These are phyloP conservation scores for Encarsia formosa DNA, from an alignment of 2,888 invertebrate genomes.

Conservation along the genomic window DNA sequence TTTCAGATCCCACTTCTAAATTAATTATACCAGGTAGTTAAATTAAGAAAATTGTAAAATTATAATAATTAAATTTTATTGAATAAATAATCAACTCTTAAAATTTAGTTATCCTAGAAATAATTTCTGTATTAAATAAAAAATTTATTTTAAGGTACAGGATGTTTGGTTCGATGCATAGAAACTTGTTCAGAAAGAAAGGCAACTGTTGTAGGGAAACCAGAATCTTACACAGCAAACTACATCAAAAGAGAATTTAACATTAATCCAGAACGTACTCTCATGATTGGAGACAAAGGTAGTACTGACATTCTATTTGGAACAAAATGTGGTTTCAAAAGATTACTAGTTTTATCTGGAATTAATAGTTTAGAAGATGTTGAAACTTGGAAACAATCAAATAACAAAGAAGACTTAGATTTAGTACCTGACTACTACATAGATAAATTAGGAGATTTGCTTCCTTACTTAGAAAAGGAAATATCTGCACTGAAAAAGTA, in stretches of 20 bases:
- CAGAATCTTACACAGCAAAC: constrained; percentile 76
- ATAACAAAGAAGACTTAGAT: constrained; percentile 60
- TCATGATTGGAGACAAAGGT: constrained; percentile 90
- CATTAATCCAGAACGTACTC: constrained; percentile 73
- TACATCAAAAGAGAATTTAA: constrained; percentile 64
- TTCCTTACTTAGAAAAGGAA: constrained; percentile 55
- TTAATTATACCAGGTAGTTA: constrained; percentile 65
- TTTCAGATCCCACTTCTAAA: too few species aligned
- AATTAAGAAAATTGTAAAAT: too few species aligned
- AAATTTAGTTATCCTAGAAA: too few species aligned
- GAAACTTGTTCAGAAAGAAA: constrained; percentile 77
- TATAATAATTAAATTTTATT: too few species aligned
- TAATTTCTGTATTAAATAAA: too few species aligned
- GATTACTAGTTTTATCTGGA: constrained; percentile 83
- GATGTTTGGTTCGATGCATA: constrained; percentile 80
- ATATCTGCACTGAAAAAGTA: too few species aligned
- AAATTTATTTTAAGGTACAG: constrained; percentile 69
- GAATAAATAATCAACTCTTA: too few species aligned
- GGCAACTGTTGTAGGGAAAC: constrained; percentile 86
- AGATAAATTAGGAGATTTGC: constrained; percentile 68
- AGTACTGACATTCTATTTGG: constrained; percentile 93
- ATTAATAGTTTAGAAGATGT: constrained; percentile 66
- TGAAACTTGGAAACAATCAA: constrained; percentile 55
- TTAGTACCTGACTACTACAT: constrained; percentile 71
- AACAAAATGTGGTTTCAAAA: constrained; percentile 80